Evolutionary conservation across 2,888 invertebrate genomes (phyloP).

Genomic region (Clistopyga incitator): DNA sequence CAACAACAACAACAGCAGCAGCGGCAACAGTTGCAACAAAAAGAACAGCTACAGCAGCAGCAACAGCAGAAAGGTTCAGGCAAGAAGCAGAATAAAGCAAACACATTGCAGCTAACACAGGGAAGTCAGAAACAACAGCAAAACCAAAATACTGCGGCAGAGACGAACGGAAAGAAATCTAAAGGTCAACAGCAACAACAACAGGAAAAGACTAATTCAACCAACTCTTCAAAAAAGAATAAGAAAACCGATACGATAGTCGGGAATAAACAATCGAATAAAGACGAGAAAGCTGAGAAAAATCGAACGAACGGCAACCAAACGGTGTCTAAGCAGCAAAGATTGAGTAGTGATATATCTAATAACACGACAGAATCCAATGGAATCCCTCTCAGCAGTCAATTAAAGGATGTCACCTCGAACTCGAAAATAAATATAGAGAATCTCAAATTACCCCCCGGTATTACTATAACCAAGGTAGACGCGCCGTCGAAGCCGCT

Average conservation of each 20-base stretch:
- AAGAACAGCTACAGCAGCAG: conserved; percentile 45
- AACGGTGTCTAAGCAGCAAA: conserved; percentile 70
- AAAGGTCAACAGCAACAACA: conserved; percentile 66
- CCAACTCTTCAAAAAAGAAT: conserved; percentile 58
- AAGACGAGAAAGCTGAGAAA: conserved; percentile 74
- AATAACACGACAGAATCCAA: conserved; percentile 68
- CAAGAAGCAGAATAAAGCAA: conserved; percentile 64
- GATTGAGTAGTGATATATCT: conserved; percentile 38
- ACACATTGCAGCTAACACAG: conserved; percentile 41
- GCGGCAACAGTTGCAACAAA: conserved; percentile 51
- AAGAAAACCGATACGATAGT: conserved; percentile 51
- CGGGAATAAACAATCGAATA: conserved; percentile 68
- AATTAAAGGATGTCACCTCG: conserved; percentile 76
- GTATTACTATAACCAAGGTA: conserved; percentile 92
- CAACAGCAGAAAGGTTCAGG: conserved; percentile 54
- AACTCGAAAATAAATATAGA: conserved; percentile 81
- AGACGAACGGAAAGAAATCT: conserved; percentile 62
- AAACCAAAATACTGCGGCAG: conserved; percentile 56
- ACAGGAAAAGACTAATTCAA: conserved; percentile 68
- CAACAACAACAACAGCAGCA: conserved; percentile 46
- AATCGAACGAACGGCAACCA: conserved; percentile 70
- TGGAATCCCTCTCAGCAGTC: conserved; percentile 76
- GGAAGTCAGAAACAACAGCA: conserved; percentile 63
- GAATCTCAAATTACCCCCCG: conserved; percentile 88
- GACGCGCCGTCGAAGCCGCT: conserved; percentile 84